Evolutionary conservation across 2,113 vertebrate species (phyloP).

Genomic region (Archocentrus centrarchus): DNA sequence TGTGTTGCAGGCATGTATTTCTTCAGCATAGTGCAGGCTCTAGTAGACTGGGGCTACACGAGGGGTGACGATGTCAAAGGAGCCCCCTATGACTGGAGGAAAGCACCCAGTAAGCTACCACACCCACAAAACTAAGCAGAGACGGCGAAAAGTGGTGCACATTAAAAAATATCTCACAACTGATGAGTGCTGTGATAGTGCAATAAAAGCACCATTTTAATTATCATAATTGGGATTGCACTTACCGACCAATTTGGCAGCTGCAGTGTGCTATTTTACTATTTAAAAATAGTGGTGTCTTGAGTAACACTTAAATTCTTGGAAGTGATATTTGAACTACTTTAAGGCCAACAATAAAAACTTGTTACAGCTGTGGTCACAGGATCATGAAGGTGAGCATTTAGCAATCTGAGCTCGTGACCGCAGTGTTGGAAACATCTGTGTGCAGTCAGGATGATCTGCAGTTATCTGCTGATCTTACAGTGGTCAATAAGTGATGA

Average conservation of each 20-base stretch:
- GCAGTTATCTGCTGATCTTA: no score
- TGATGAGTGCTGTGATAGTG: no score
- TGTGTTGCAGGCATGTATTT: slow-evolving; percentile 92
- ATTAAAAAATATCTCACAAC: neutral
- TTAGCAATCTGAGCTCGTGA: no score
- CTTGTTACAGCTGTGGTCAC: no score
- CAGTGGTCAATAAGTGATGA: neutral
- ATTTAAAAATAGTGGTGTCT: neutral
- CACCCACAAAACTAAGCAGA: neutral
- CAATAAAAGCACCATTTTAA: no score
- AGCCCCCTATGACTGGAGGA: slow-evolving; percentile 97
- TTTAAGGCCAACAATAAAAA: neutral
- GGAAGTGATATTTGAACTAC: neutral
- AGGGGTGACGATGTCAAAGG: slow-evolving; percentile 90
- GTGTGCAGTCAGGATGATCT: neutral
- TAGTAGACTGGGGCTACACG: slow-evolving; percentile 92
- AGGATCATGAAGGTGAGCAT: no score
- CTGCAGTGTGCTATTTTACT: no score
- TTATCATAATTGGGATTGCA: no score
- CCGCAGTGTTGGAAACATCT: neutral
- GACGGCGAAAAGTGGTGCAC: neutral
- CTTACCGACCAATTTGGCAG: no score
- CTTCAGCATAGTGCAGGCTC: slow-evolving; percentile 89
- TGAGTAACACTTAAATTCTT: no score
- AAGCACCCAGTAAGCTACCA: slow-evolving; percentile 89